Evolutionary conservation across 2,113 vertebrate genomes (phyloP), one percentile per base, ranked within the genome.

Genomic region (Antechinus stuartii): DNA sequence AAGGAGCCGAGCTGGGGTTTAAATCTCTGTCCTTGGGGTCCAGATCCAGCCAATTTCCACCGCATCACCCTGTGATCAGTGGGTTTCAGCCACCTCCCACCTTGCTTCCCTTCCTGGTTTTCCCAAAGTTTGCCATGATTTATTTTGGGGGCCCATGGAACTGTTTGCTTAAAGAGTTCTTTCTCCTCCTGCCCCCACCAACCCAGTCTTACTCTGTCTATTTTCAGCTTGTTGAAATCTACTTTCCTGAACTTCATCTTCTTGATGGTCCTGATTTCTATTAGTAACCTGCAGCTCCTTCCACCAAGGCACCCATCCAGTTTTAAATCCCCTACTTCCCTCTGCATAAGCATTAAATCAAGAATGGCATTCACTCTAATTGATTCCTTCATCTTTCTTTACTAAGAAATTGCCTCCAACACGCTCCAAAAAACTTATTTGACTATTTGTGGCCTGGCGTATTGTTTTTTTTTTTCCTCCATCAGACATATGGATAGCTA

Each of bases 381-480:
- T 56, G 56, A 96, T 96, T 93, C 56, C 91, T 94, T 95, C 53
- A 95, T 91, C 93, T 92, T 84, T 95, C 54, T 84, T 92, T 90
- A 19, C 89, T 94, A 91, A 96, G 90, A 1, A 10, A 89, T 90
- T 93, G 46, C 57, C 54, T 95, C 93, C 95, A 96, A 95, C 52
- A 61, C 24, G 95, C 68, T 94, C 96, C 91, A 91, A 91, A 54
- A 84, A 91, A 93, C 93, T 42, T 91, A 92, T 93, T 96, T 95
- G 68, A 91, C 91, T 90, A 49, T 96, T 91, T 97, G 90, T 52
- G 53, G 9, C 94, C 54, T 57, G 9, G 30, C 54, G 68, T 91
- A 92, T 46, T 91, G 90, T 94, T 54, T 89, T 57, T 94, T 54
- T 89, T 57, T 42, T 23, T 42, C 27, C 68, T 42, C 54, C 93